Evolutionary conservation across 2,888 invertebrate species (phyloP).

Genomic region (Aphidoletes aphidimyza): DNA sequence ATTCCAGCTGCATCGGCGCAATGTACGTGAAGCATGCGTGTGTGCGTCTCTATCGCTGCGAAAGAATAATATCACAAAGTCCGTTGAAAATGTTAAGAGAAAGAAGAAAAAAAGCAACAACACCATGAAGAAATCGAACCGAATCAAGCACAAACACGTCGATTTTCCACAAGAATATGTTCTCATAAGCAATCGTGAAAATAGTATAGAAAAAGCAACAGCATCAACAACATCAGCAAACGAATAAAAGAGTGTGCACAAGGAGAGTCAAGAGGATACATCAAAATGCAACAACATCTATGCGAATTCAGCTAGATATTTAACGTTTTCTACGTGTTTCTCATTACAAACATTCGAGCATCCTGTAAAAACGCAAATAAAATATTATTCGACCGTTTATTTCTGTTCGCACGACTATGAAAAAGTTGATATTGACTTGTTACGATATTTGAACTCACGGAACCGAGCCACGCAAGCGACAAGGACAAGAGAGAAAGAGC

Average conservation of each 20-base stretch:
- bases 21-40: conserved; percentile 1
- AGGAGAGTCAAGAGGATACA: background rate
- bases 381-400: conserved; percentile 31
- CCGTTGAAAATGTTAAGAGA: conserved; percentile 9
- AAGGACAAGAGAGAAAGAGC: background rate
- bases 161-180: conserved; percentile 36
- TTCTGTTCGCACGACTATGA: conserved; percentile 36
- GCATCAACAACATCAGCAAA: no score
- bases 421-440: conserved; percentile 31
- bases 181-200: conserved; percentile 18
- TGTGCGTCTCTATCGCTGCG: background rate
- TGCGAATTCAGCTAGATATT: conserved; percentile 23
- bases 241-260: background rate
- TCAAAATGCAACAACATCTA: background rate
- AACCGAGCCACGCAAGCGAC: background rate
- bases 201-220: no score
- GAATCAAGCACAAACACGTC: background rate
- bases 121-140: background rate
- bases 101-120: background rate
- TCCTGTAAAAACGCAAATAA: conserved; percentile 5
- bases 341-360: conserved; percentile 24
- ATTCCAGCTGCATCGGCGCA: conserved; percentile 35
- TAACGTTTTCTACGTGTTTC: conserved; percentile 31
- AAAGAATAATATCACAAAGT: background rate
- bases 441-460: conserved; percentile 23